Evolutionary conservation across 2,797 vertebrate species (phyloP).

Genomic region (Neostethus bicornis): DNA sequence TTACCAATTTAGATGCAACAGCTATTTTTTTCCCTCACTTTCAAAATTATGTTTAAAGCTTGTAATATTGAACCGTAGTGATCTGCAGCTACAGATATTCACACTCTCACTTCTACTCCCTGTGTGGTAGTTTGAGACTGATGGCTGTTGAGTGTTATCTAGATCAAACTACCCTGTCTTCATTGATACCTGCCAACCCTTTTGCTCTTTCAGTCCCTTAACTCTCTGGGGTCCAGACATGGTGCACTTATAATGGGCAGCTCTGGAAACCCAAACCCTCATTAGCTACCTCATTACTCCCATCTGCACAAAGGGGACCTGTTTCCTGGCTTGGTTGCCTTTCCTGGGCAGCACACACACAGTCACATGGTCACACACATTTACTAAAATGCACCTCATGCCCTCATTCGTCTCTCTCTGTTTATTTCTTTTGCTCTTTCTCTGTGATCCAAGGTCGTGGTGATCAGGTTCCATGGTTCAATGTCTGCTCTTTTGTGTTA

Average conservation of each 20-base stretch:
- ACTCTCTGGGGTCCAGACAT: slow-evolving; percentile 44
- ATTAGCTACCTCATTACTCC: slow-evolving; percentile 76
- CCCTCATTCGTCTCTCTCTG: slow-evolving; percentile 50
- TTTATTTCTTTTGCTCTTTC: slow-evolving; percentile 55
- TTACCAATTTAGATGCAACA: neutral
- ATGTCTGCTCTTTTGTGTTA: slow-evolving; percentile 69
- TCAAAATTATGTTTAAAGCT: neutral
- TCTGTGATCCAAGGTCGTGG: slow-evolving; percentile 52
- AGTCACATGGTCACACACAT: slow-evolving; percentile 48
- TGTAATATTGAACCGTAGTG: neutral
- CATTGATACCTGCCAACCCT: slow-evolving; percentile 51
- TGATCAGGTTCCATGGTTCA: slow-evolving; percentile 69
- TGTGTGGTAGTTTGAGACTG: slow-evolving; percentile 62
- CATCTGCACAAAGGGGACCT: slow-evolving; percentile 69
- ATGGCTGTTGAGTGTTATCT: slow-evolving; percentile 53
- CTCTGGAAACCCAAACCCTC: slow-evolving; percentile 74
- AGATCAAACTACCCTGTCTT: slow-evolving; percentile 61
- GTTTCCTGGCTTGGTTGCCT: slow-evolving; percentile 67
- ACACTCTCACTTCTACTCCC: slow-evolving; percentile 37
- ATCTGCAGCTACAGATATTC: slow-evolving; percentile 14
- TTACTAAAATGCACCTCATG: slow-evolving; percentile 63
- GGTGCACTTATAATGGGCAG: slow-evolving; percentile 64
- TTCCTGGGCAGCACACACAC: slow-evolving; percentile 48
- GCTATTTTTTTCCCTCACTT: neutral
- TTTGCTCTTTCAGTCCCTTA: slow-evolving; percentile 35